Base-by-base conservation (phyloP, 2,113 vertebrate genomes). In the Silurus glanis region DNA sequence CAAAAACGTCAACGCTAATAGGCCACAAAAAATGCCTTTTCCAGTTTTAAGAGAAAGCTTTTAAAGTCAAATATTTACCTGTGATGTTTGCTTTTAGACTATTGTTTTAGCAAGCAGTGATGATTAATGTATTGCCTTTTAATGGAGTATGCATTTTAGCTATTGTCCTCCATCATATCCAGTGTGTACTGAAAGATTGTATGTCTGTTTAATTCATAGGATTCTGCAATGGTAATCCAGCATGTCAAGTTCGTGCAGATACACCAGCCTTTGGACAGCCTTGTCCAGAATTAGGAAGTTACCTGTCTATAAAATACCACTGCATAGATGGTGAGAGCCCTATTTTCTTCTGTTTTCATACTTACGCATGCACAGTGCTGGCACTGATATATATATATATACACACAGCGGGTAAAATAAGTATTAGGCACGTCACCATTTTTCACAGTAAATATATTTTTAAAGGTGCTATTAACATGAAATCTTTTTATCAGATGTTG, bases 241-340 rank as follows among this genome's bases (percentile, higher is more conserved):
- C 93, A 1, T 98, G 97, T 89, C 97, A 97, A 91, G 94, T 95
- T 85, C 85, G 94, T 51, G 94, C 95, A 2, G 95, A 97, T 66
- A 64, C 90, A 16, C 89, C 90, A 51, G 92, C 95, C 87, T 97
- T 96, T 90, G 95, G 96, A 92, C 95, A 98, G 14, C 94, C 95
- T 0, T 98, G 98, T 87, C 96, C 95, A 25, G 62, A 66, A 4
- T 86, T 89, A 23, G 95, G 96, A 89, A 99, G 94, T 90, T 99
- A 99, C 91, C 93, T 99, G 84, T 97, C 95, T 85, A 85, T 99
- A 85, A 95, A 95, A 0, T 98, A 97, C 85, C 93, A 91, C 93
- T 99, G 98, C 93, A 95, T 87, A 92, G 93, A 97, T 89, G 97
- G 98, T 98, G 90, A 92, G 96, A 84, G 82, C 83, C n/a, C 76